Percentiles rank a stretch among this genome's conserved stretches.
Conservation (phyloP, 2,113 vertebrate species). For the Channa argus region DNA sequence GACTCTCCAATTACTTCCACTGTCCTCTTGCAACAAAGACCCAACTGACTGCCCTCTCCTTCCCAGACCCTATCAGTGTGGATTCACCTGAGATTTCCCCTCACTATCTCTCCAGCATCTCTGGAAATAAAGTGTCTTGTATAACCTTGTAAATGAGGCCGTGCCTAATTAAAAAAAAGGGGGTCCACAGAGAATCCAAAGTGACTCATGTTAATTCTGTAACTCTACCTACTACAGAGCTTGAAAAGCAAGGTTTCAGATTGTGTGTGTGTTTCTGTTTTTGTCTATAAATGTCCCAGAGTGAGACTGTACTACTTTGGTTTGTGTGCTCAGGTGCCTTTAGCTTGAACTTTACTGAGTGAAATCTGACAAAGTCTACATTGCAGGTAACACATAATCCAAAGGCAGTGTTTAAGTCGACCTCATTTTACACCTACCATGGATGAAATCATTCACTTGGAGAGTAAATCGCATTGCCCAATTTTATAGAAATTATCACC, state of each 20-base stretch:
- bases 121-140: slow-evolving; percentile 81
- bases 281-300: slow-evolving; percentile 74
- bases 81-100: slow-evolving; percentile 79
- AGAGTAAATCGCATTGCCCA: background rate
- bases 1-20: slow-evolving; percentile 84
- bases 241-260: slow-evolving; percentile 72
- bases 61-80: slow-evolving; percentile 80
- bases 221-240: slow-evolving; percentile 81
- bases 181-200: slow-evolving; percentile 70
- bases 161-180: slow-evolving; percentile 78
- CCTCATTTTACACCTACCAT: background rate
- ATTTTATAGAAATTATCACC: background rate
- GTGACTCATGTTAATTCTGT: slow-evolving; percentile 93
- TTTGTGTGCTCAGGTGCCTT: slow-evolving; percentile 30
- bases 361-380: slow-evolving; percentile 37
- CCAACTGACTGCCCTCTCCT: slow-evolving; percentile 81
- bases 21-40: slow-evolving; percentile 84
- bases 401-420: background rate
- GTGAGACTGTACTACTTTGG: slow-evolving; percentile 54
- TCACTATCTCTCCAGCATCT: slow-evolving; percentile 78
- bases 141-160: slow-evolving; percentile 77
- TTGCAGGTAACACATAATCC: slow-evolving; percentile 75
- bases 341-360: slow-evolving; percentile 39
- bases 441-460: background rate
- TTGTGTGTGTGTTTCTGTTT: slow-evolving; percentile 57